Conservation (phyloP, 2,113 vertebrate species). For the Chionodraco myersi region DNA sequence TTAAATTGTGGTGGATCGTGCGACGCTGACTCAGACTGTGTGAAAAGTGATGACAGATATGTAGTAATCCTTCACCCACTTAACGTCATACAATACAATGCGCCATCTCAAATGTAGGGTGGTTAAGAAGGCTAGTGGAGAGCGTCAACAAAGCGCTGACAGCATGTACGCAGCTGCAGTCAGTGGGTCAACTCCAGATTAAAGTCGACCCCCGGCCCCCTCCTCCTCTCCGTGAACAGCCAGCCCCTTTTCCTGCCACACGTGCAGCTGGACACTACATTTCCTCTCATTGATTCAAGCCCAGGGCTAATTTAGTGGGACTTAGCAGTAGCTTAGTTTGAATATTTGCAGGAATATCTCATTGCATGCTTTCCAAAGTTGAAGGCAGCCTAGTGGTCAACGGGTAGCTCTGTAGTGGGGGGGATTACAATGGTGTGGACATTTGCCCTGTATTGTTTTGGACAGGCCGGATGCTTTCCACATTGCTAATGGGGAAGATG, state of each 20-base stretch:
- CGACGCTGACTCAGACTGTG: conserved; percentile 27
- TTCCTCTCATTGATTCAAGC: conserved; percentile 61
- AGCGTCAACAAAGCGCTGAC: conserved; percentile 31
- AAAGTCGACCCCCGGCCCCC: conserved; percentile 4
- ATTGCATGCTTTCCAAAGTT: conserved; percentile 38
- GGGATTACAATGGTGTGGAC: conserved; percentile 30
- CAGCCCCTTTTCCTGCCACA: conserved; percentile 24
- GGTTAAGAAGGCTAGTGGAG: conserved; percentile 13
- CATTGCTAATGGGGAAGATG: too few species aligned
- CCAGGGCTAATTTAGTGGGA: conserved; percentile 68
- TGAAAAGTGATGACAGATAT: conserved; percentile 35
- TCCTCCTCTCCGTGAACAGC: conserved; percentile 15
- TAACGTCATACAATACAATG: conserved; percentile 13
- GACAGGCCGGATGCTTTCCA: too few species aligned
- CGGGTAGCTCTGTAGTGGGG: not conserved
- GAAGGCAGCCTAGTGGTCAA: not conserved
- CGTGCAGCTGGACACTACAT: conserved; percentile 51
- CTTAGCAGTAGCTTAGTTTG: conserved; percentile 51
- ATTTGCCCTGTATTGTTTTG: conserved; percentile 29
- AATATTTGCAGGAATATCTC: conserved; percentile 47
- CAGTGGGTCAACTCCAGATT: conserved; percentile 52
- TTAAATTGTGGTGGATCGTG: conserved; percentile 18
- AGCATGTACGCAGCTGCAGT: conserved; percentile 16
- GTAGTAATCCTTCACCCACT: conserved; percentile 18
- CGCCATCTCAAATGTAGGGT: conserved; percentile 2